Percentiles rank a stretch among this genome's conserved stretches.
Evolutionary conservation across 2,888 invertebrate species (phyloP).

Genomic region (Agonum fuliginosum): DNA sequence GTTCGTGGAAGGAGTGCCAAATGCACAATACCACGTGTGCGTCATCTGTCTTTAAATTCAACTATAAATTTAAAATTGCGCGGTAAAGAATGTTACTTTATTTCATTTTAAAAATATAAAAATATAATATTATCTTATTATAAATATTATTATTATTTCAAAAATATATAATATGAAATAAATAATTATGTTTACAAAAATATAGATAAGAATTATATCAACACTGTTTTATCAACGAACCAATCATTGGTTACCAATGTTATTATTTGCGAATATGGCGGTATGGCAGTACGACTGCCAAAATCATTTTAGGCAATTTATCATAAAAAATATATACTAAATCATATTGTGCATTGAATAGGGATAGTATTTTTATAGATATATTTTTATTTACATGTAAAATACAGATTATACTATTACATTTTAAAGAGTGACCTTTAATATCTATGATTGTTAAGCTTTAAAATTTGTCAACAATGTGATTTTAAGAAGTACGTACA

Average conservation of each 20-base stretch:
- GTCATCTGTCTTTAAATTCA: not conserved
- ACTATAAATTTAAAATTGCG: not conserved
- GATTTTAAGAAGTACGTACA: constrained; percentile 20
- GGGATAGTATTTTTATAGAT: constrained; percentile 4
- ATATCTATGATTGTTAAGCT: not conserved
- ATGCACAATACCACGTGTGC: not conserved
- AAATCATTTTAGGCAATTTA: constrained; percentile 29
- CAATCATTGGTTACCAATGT: too few relatives aligned
- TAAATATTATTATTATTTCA: constrained; percentile 4
- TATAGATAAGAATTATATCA: not conserved
- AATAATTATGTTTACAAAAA: not conserved
- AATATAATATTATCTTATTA: not conserved
- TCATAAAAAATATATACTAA: constrained; percentile 21
- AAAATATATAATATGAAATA: not conserved
- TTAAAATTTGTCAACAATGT: constrained; percentile 34
- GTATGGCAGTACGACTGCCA: constrained; percentile 17
- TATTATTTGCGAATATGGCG: constrained; percentile 35
- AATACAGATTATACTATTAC: not conserved
- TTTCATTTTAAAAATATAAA: constrained; percentile 2
- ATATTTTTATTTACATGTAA: constrained; percentile 20
- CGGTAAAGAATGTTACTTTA: not conserved
- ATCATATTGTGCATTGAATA: not conserved
- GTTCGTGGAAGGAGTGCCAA: constrained; percentile 1
- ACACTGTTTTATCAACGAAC: constrained; percentile 29
- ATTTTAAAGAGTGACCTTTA: constrained; percentile 26